Evolutionary conservation across 2,888 invertebrate genomes (phyloP), one percentile per base, ranked within the genome.

Genomic region (Hirtodrosophila histrioides): DNA sequence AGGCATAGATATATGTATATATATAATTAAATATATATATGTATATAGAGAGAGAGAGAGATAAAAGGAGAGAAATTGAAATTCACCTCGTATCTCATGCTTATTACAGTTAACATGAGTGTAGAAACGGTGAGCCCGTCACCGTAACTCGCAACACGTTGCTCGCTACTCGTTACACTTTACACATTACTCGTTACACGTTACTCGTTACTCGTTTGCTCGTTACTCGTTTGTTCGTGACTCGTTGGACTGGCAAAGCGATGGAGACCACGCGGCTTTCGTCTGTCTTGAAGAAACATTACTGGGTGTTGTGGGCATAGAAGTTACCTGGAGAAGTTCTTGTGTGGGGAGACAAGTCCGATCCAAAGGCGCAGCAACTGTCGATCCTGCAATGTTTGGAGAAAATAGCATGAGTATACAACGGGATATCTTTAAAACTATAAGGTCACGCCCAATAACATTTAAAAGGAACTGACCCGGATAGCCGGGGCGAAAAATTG

Each of bases 221-320:
- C 45, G 58, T 27, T 27, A 36, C n/a, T 36, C 27, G 11, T 37
- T 36, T 27, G 36, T 36, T 36, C 48, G 48, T 60, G 7, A 31
- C 9, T 27, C 27, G 27, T 27, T 27, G 27, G 27, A 27, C 31
- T 31, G 31, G 31, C 31, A 31, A 31, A 31, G 31, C 31, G 31
- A 31, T 27, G 0, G 6, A 6, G 2, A 27, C 5, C 5, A 27
- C 27, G 27, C 41, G 40, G 31, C 55, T 31, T 49, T 68, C 78
- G 71, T 84, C 82, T 82, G 85, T 85, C 65, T 69, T 82, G 85
- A 76, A 82, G 82, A 82, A 85, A 82, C 69, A 85, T 82, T 67
- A 82, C 82, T 85, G 82, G 67, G 48, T 67, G 81, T 69, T 67
- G 56, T 69, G 71, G 80, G 74, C 82, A 70, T 71, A 85, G 82